These are phyloP conservation scores for Polydrusus tereticollis DNA, from an alignment of 2,888 invertebrate genomes.

Conservation along the genomic window DNA sequence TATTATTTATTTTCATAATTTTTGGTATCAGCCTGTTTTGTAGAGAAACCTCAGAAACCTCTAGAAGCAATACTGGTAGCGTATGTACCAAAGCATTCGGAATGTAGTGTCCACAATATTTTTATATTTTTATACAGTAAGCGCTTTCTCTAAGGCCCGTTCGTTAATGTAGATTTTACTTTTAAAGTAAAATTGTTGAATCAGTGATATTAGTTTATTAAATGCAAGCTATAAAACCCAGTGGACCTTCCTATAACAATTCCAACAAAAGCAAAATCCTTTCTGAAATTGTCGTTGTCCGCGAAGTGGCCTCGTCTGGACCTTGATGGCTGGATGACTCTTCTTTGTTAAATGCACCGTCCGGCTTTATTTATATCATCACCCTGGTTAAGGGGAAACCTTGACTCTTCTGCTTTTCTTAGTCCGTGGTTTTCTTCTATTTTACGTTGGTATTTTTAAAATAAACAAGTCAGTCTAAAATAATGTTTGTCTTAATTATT, in stretches of 20 bases:
- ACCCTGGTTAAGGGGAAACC: constrained; percentile 42
- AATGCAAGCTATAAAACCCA: neutral
- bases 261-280: constrained; percentile 13
- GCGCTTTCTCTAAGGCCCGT: too few relatives aligned
- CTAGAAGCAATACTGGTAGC: too few relatives aligned
- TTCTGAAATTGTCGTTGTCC: constrained; percentile 37
- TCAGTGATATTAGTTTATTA: too few relatives aligned
- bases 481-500: too few relatives aligned
- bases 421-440: constrained; percentile 5
- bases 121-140: too few relatives aligned
- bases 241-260: constrained; percentile 7
- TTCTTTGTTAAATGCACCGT: constrained; percentile 43
- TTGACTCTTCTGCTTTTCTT: constrained; percentile 40
- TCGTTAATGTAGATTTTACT: too few relatives aligned
- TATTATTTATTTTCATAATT: too few relatives aligned
- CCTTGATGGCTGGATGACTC: constrained; percentile 46
- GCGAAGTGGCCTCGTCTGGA: constrained; percentile 47
- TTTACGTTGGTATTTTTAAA: neutral
- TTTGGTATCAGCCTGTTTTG: too few relatives aligned
- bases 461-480: neutral
- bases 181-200: too few relatives aligned
- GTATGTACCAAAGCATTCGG: too few relatives aligned
- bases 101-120: too few relatives aligned
- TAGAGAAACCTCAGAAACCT: too few relatives aligned
- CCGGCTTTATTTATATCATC: constrained; percentile 44